Conservation (phyloP, 2,888 invertebrate species). For the Idaea biselata region DNA sequence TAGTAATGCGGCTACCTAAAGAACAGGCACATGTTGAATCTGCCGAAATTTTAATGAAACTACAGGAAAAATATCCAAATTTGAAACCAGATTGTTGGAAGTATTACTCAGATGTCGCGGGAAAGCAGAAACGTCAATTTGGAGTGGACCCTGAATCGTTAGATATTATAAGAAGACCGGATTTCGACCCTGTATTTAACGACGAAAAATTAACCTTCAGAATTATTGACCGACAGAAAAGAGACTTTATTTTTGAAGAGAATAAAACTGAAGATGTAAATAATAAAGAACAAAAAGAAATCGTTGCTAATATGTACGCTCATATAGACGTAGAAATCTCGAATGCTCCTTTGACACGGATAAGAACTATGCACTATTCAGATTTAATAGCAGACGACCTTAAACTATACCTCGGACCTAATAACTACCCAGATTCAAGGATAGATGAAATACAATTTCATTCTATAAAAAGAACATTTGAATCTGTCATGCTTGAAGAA, state of each 20-base stretch:
- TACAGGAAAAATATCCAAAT: constrained; percentile 52
- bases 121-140: constrained; percentile 70
- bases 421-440: constrained; percentile 61
- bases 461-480: constrained; percentile 54
- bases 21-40: constrained; percentile 62
- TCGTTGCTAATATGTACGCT: constrained; percentile 50
- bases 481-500: constrained; percentile 47
- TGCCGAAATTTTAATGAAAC: constrained; percentile 49
- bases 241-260: constrained; percentile 56
- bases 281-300: constrained; percentile 41
- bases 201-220: constrained; percentile 55
- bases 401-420: constrained; percentile 65
- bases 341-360: constrained; percentile 52
- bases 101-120: constrained; percentile 67
- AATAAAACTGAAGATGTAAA: constrained; percentile 34
- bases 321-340: constrained; percentile 54
- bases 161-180: constrained; percentile 57
- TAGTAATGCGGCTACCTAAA: constrained; percentile 62
- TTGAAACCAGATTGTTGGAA: constrained; percentile 71
- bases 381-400: constrained; percentile 65
- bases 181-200: constrained; percentile 58
- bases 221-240: constrained; percentile 66
- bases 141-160: constrained; percentile 69
- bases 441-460: constrained; percentile 60
- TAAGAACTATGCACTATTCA: constrained; percentile 63